Evolutionary conservation across 2,113 vertebrate species (phyloP).

Genomic region (Macrotus californicus): DNA sequence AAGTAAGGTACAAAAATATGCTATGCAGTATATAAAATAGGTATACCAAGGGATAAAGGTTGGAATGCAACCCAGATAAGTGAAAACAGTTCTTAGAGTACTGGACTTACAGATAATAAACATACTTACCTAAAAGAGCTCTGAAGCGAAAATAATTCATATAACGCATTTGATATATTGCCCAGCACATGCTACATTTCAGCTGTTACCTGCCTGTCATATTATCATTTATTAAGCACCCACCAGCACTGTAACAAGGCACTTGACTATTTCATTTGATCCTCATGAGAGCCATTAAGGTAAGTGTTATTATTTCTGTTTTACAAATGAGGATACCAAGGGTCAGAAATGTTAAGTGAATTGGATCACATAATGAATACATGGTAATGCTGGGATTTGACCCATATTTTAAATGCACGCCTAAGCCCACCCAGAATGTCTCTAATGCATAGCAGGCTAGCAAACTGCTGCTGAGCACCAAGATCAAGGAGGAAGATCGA

Average conservation of each 20-base stretch:
- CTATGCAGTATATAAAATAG: background rate
- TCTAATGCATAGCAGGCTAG: background rate
- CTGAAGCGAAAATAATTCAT: conserved; percentile 16
- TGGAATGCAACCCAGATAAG: background rate
- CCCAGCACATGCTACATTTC: background rate
- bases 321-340: background rate
- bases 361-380: background rate
- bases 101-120: background rate
- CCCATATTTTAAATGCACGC: background rate
- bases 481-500: background rate
- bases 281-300: background rate
- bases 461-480: background rate
- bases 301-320: background rate
- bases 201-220: background rate
- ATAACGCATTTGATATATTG: background rate
- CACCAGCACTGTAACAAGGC: background rate
- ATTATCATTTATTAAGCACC: background rate
- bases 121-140: background rate
- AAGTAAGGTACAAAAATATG: conserved; percentile 4
- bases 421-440: background rate
- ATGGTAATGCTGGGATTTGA: background rate
- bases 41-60: background rate
- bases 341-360: background rate
- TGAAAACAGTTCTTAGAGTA: background rate
- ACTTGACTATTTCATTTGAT: background rate